Evolutionary conservation across 1,140 invertebrate species (phyloP).

Genomic region (Drepana arcuata): DNA sequence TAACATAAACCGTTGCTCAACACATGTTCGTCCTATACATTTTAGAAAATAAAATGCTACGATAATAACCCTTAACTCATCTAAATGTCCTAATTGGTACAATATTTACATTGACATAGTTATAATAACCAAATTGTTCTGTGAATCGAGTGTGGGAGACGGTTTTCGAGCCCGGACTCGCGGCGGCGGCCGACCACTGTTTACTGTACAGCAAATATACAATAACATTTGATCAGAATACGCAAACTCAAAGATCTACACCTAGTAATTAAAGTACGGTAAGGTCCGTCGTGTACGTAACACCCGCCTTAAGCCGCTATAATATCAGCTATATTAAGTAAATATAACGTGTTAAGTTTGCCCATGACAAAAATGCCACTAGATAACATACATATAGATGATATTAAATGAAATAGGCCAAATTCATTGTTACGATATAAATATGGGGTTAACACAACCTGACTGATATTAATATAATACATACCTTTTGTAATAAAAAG

Average conservation of each 20-base stretch:
- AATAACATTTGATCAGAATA: conserved; percentile 65
- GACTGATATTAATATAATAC: conserved; percentile 13
- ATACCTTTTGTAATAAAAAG: conserved; percentile 14
- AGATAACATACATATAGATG: conserved; percentile 22
- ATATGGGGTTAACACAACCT: conserved; percentile 51
- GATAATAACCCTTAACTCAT: conserved; percentile 54
- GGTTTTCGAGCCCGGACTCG: conserved; percentile 25
- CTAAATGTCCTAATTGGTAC: conserved; percentile 60
- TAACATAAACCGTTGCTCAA: too few relatives aligned
- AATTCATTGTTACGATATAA: conserved; percentile 55
- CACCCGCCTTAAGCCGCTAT: conserved; percentile 62
- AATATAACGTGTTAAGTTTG: conserved; percentile 47
- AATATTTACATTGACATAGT: conserved; percentile 66
- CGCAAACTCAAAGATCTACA: conserved; percentile 61
- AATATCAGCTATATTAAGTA: conserved; percentile 66
- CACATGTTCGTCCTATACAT: conserved; percentile 23
- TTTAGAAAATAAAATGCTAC: conserved; percentile 51
- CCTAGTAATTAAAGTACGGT: conserved; percentile 57
- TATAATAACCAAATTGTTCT: conserved; percentile 60
- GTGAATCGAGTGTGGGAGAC: conserved; percentile 41
- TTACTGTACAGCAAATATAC: conserved; percentile 66
- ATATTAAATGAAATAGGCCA: conserved; percentile 53
- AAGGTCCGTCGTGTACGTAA: conserved; percentile 46
- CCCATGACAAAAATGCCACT: conserved; percentile 44
- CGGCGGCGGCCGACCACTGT: conserved; percentile 27